Base-by-base conservation (phyloP, 2,113 vertebrate species). In the Hippolais icterina region DNA sequence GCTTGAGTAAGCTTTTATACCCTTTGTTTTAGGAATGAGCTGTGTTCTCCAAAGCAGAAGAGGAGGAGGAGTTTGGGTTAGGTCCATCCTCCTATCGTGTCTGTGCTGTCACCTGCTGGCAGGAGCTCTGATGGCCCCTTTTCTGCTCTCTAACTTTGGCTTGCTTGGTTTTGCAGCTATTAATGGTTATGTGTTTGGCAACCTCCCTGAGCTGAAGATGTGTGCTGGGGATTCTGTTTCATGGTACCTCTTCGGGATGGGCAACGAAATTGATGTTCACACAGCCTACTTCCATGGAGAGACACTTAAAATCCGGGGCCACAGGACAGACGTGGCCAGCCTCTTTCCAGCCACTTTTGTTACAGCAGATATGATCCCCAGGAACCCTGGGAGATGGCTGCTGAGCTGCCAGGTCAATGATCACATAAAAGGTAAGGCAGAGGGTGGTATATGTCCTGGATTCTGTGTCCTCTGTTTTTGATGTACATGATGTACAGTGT, bases 301-400 rank as follows among this genome's bases (percentile, higher is more conserved):
- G 91, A 96, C n/a, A 4, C 88, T 98, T 52, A 97, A n/a, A 7
- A 87, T 97, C 64, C 94, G 97, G 47, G 98, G 97, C 59, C 98
- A 98, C 11, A 97, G 87, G 66, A 98, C 97, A 20, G 97, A 98
- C 3, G 98, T 98, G 91, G 97, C 92, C 86, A 96, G 97, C 76
- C 96, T 98, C 41, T 98, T 98, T 87, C 98, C 98, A 89, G 98
- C 98, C 63, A 98, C 98, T 23, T 98, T 98, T 93, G 97, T 98
- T 50, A 97, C 97, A 56, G 98, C 98, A 70, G 94, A 98, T 56
- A 98, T 98, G 98, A 54, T 96, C 10, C 98, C 98, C 31, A 92
- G 81, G 60, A 93, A 97, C 46, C 79, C 93, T 72, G 98, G 98
- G 46, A 97, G 60, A 25, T 98, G 98, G 98, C 89, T 98, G 41